These are phyloP conservation scores for Rhinichthys osculus DNA, from an alignment of 2,797 vertebrate species.

Conservation along the genomic window DNA sequence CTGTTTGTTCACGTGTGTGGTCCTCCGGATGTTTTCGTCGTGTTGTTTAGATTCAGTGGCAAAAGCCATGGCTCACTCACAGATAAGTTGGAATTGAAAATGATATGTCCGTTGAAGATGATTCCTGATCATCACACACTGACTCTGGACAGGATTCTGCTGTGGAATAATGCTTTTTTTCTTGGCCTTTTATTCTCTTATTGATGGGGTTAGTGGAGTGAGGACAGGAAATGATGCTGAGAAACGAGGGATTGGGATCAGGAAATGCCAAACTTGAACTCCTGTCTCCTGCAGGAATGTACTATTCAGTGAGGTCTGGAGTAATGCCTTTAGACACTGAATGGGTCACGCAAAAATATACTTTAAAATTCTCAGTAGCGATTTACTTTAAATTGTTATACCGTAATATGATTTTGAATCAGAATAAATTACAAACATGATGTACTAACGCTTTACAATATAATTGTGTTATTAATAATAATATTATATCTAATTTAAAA, in stretches of 20 bases:
- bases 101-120: neutral
- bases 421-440: neutral
- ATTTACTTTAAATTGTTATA: neutral
- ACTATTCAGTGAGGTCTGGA: neutral
- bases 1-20: slow-evolving; percentile 59
- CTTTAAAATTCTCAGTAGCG: neutral
- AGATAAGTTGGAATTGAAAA: neutral
- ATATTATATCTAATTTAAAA: neutral
- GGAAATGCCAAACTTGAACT: neutral
- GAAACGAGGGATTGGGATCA: neutral
- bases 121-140: neutral
- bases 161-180: neutral
- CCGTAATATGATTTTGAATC: neutral
- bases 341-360: neutral
- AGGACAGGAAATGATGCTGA: neutral
- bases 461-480: too few relatives aligned
- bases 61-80: neutral
- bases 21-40: slow-evolving; percentile 43
- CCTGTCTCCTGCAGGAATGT: slow-evolving; percentile 3
- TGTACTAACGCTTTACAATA: neutral
- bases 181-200: neutral
- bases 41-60: slow-evolving; percentile 30
- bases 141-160: neutral
- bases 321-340: neutral
- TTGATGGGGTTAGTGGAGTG: neutral